Conservation (phyloP, 2,888 invertebrate species). For the Petrolisthes manimaculis region DNA sequence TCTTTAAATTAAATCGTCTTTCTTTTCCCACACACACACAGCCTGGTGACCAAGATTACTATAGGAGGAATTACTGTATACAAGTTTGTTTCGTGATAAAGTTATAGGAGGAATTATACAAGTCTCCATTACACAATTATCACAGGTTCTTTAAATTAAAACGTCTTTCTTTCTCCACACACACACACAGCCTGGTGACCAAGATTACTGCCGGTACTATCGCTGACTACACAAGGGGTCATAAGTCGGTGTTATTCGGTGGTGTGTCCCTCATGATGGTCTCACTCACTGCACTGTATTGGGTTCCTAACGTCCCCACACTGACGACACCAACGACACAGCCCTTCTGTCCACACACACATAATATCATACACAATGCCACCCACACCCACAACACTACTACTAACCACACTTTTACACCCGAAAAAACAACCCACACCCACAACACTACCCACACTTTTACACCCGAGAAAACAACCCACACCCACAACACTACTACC, state of each 20-base stretch:
- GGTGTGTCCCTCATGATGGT: conserved; percentile 23
- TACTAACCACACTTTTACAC: neutral
- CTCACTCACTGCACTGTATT: conserved; percentile 44
- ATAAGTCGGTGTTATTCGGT: conserved; percentile 36
- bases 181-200: conserved; percentile 17
- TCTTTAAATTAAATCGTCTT: neutral
- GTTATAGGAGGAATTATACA: neutral
- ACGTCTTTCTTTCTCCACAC: neutral
- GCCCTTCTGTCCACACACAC: neutral
- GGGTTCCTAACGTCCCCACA: conserved; percentile 28
- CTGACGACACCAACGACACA: neutral
- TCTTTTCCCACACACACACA: neutral
- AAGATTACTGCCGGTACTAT: conserved; percentile 42
- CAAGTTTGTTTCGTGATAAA: neutral
- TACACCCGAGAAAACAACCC: neutral
- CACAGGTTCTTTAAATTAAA: neutral
- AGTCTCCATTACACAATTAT: neutral
- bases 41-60: conserved; percentile 35
- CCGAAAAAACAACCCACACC: neutral
- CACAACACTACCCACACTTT: neutral
- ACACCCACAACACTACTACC: neutral
- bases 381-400: neutral
- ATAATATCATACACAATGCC: neutral
- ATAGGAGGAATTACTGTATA: conserved; percentile 37
- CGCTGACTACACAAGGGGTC: conserved; percentile 28